phyloP scores from a whole-genome alignment of 2,888 invertebrate genomes.

The Hylaea fasciaria region DNA sequence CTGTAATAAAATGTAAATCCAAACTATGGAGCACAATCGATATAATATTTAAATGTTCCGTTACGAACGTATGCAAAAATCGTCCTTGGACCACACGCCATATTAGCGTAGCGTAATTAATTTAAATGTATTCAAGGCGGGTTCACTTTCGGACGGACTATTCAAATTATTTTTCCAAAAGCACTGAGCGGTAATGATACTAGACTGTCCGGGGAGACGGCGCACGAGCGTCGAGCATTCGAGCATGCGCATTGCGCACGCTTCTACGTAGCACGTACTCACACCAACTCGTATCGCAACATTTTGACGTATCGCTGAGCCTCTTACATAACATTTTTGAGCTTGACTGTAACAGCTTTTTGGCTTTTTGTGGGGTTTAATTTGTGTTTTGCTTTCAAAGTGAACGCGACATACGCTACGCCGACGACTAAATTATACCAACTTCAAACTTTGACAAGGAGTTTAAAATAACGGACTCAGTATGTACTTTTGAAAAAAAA shows the following conservation, averaged over 20 bases:
- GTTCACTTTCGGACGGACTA: constrained; percentile 69
- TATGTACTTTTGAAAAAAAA: too few species aligned
- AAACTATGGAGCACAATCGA: constrained; percentile 44
- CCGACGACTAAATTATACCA: too few species aligned
- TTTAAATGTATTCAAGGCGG: constrained; percentile 75
- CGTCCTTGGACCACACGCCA: constrained; percentile 74
- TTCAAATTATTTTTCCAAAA: constrained; percentile 70
- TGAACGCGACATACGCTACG: too few species aligned
- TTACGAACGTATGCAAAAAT: constrained; percentile 75
- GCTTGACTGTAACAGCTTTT: constrained; percentile 3
- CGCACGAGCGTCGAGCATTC: constrained; percentile 34
- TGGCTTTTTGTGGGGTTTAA: constrained; percentile 2
- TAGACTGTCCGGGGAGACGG: constrained; percentile 38
- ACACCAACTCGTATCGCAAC: constrained; percentile 3
- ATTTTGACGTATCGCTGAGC: constrained; percentile 29
- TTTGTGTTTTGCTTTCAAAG: background rate
- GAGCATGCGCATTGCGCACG: constrained; percentile 31
- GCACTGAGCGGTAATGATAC: constrained; percentile 67
- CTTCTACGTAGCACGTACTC: constrained; percentile 19
- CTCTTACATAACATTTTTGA: constrained; percentile 14
- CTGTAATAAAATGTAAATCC: constrained; percentile 47
- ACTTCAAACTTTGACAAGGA: too few species aligned
- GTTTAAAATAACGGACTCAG: too few species aligned
- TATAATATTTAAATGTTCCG: constrained; percentile 60
- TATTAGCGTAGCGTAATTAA: constrained; percentile 70